phyloP scores from a whole-genome alignment of 2,797 vertebrate genomes.

The Trachops cirrhosus region DNA sequence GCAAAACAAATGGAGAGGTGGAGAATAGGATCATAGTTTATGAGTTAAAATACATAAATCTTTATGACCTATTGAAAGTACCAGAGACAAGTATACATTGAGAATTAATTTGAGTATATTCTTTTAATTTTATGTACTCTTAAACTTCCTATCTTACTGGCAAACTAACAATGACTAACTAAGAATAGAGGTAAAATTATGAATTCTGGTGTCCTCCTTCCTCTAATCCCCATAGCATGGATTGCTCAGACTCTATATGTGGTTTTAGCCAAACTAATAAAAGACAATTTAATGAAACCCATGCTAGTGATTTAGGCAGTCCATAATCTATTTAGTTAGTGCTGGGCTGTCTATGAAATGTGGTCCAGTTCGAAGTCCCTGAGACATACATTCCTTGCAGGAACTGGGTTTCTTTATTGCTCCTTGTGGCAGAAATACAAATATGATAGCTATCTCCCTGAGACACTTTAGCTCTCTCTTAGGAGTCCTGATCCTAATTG shows the following conservation, averaged over 20 bases:
- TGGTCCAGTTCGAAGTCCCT: neutral
- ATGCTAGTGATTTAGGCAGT: neutral
- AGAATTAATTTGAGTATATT: neutral
- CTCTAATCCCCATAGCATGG: neutral
- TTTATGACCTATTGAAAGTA: neutral
- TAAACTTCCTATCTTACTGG: neutral
- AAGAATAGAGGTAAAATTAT: neutral
- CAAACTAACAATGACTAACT: neutral
- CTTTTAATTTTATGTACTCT: neutral
- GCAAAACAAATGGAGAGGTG: neutral
- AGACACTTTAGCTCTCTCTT: neutral
- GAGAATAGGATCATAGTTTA: neutral
- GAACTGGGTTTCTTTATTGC: neutral
- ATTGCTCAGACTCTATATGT: neutral
- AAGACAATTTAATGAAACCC: neutral
- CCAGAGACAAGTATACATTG: no score
- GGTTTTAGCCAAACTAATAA: neutral
- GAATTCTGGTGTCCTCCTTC: neutral
- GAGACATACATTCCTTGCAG: neutral
- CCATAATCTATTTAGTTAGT: neutral
- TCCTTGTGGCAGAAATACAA: neutral
- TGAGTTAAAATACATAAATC: neutral
- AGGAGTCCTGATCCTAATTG: neutral
- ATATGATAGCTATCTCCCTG: neutral
- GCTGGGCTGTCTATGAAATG: neutral